phyloP scores from a whole-genome alignment of 30 jellyfish, hydroid and myxozoan species.

The Hydractinia symbiolongicarpus region DNA sequence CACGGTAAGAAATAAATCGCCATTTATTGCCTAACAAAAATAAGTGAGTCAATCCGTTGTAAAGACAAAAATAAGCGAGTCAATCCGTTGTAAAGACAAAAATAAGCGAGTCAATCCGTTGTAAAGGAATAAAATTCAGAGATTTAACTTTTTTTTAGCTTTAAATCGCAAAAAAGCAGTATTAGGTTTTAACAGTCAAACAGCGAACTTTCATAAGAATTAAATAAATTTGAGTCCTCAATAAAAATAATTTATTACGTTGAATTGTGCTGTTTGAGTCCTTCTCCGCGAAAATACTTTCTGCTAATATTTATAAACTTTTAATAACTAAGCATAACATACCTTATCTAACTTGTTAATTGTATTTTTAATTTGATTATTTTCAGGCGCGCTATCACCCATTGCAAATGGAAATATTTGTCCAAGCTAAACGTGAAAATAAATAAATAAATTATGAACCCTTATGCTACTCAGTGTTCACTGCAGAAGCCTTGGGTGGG shows the following conservation, averaged over 20 bases:
- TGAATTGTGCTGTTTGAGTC: no score
- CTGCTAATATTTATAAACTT: no score
- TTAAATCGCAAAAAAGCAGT: no score
- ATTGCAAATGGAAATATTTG: constrained; percentile 47
- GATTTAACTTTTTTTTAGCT: no score
- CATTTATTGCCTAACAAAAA: constrained; percentile 50
- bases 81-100: not conserved
- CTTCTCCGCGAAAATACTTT: no score
- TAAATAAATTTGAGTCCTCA: no score
- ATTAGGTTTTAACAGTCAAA: no score
- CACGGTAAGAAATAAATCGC: constrained; percentile 58
- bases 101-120: not conserved
- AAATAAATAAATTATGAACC: not conserved
- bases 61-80: not conserved
- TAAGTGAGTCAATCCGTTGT: not conserved
- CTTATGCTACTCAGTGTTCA: no score
- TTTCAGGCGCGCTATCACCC: constrained; percentile 69
- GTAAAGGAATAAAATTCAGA: no score
- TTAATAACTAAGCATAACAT: not conserved
- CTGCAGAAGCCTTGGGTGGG: no score
- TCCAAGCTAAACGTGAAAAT: constrained; percentile 34
- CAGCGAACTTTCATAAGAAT: no score
- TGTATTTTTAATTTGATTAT: constrained; percentile 30
- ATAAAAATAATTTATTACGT: no score
- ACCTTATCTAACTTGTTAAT: constrained; percentile 50